phyloP scores from a whole-genome alignment of 2,797 vertebrate species.

The Diplodus puntazzo region DNA sequence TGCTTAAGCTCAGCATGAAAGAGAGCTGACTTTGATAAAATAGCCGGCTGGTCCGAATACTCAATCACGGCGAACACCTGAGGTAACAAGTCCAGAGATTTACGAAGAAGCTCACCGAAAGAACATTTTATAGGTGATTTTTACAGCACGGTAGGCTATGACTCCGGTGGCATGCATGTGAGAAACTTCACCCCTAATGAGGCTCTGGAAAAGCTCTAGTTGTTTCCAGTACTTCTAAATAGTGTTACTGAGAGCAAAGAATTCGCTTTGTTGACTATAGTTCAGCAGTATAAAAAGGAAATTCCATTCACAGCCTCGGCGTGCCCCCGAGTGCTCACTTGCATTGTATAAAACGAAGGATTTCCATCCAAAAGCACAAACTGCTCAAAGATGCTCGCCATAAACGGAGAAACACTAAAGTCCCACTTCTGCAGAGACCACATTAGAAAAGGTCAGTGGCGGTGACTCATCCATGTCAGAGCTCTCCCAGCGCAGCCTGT shows the following conservation, averaged over 20 bases:
- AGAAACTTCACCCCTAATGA: constrained; percentile 44
- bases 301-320: constrained; percentile 57
- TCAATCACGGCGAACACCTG: constrained; percentile 5
- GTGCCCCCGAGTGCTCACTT: constrained; percentile 49
- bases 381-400: constrained; percentile 43
- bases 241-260: constrained; percentile 32
- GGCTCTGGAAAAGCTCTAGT: constrained; percentile 34
- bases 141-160: constrained; percentile 25
- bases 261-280: constrained; percentile 53
- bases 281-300: constrained; percentile 50
- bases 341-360: constrained; percentile 41
- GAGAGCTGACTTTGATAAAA: constrained; percentile 26
- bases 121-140: constrained; percentile 38
- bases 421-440: constrained; percentile 68
- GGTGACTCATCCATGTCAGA: constrained; percentile 72
- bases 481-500: constrained; percentile 53
- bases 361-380: constrained; percentile 46
- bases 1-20: constrained; percentile 16
- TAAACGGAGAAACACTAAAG: constrained; percentile 61
- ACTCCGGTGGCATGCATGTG: constrained; percentile 33
- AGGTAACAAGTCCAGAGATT: constrained; percentile 5
- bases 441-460: constrained; percentile 80
- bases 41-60: neutral
- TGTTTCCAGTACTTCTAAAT: constrained; percentile 44
- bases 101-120: constrained; percentile 17